These are phyloP conservation scores for Andrena camellia DNA, from an alignment of 2,888 invertebrate species.

Conservation along the genomic window DNA sequence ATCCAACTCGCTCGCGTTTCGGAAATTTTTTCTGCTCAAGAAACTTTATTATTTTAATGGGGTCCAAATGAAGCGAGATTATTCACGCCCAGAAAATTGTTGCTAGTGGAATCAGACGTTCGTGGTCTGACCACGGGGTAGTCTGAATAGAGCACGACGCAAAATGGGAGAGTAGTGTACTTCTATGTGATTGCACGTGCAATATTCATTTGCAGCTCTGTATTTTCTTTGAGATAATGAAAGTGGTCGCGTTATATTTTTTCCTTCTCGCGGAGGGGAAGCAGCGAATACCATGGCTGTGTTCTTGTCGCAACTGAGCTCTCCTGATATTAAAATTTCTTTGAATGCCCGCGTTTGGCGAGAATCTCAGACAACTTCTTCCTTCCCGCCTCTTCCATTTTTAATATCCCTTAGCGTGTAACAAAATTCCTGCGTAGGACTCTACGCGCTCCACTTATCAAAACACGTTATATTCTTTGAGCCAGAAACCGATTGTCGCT, in stretches of 20 bases:
- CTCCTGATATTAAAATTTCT: conserved; percentile 58
- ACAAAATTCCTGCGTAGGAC: conserved; percentile 13
- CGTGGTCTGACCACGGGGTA: not conserved
- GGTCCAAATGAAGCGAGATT: not conserved
- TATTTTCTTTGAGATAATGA: conserved; percentile 44
- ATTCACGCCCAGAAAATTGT: conserved; percentile 11
- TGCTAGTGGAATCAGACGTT: not conserved
- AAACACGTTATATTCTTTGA: not conserved
- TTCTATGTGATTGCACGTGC: conserved; percentile 26
- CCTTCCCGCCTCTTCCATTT: not conserved
- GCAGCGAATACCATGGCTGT: not conserved
- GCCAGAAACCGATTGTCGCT: not conserved
- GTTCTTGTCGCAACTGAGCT: conserved; percentile 29
- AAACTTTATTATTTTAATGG: not conserved
- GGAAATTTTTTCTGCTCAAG: too few relatives aligned
- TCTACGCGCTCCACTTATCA: not conserved
- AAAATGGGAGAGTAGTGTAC: not conserved
- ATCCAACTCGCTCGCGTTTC: too few relatives aligned
- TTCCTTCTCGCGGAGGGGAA: not conserved
- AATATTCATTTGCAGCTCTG: conserved; percentile 31
- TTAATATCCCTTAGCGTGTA: conserved; percentile 29
- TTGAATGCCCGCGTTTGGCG: conserved; percentile 26
- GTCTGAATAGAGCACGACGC: not conserved
- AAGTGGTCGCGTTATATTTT: conserved; percentile 46
- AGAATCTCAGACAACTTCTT: conserved; percentile 12